Percentiles rank a stretch among this genome's conserved stretches.
phyloP scores from a whole-genome alignment of 2,888 invertebrate genomes.

The Chesias legatella region DNA sequence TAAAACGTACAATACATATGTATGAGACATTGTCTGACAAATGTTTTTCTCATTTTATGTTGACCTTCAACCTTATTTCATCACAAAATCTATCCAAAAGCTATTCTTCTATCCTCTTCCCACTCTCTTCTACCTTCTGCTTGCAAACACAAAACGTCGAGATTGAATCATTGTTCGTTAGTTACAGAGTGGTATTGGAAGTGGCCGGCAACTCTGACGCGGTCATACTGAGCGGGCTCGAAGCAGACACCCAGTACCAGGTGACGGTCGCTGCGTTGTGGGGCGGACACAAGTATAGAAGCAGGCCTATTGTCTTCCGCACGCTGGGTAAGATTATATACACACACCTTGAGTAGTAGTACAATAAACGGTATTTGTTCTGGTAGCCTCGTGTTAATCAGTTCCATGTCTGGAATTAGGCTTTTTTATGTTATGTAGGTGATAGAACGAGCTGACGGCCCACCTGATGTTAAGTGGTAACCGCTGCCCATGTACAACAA shows the following conservation, averaged over 20 bases:
- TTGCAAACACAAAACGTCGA: constrained; percentile 62
- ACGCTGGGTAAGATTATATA: constrained; percentile 85
- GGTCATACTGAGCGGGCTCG: constrained; percentile 88
- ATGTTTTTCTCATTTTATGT: too few relatives aligned
- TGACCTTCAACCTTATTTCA: background rate
- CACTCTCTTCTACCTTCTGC: constrained; percentile 45
- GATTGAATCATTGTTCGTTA: constrained; percentile 85
- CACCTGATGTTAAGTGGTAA: too few relatives aligned
- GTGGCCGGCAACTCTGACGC: constrained; percentile 94
- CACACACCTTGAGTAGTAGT: too few relatives aligned
- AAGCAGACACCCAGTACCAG: constrained; percentile 93
- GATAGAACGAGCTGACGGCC: too few relatives aligned
- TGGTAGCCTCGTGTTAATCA: too few relatives aligned
- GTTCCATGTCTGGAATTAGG: too few relatives aligned
- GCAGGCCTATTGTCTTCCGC: constrained; percentile 93
- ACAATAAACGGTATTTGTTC: too few relatives aligned
- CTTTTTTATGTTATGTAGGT: too few relatives aligned
- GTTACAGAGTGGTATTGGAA: constrained; percentile 96
- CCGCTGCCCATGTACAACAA: too few relatives aligned
- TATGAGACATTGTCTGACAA: too few relatives aligned
- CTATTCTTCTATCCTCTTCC: constrained; percentile 35
- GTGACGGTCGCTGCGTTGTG: constrained; percentile 91
- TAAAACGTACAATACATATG: too few relatives aligned
- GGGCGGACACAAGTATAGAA: constrained; percentile 90
- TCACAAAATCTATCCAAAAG: constrained; percentile 4